Evolutionary conservation across 2,888 invertebrate genomes (phyloP), one percentile per base, ranked within the genome.

Genomic region (Caenorhabditis doughertyi): DNA sequence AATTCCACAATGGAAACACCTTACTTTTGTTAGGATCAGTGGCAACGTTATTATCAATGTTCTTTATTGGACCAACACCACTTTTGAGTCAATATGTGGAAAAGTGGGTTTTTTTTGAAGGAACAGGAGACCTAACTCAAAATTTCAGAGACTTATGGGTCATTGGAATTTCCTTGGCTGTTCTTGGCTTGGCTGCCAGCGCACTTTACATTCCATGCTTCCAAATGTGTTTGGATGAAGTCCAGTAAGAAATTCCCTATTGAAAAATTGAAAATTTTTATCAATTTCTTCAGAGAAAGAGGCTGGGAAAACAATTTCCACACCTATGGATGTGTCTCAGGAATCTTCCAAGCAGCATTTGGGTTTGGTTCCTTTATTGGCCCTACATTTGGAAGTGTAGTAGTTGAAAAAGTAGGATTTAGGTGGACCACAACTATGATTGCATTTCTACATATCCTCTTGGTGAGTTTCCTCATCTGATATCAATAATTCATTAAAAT

Each of bases 261-360:
- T 32, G 68, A 56, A 51, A 56, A 27, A 4, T 4, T 55, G 21
- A 35, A 21, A 25, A 18, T 32, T 68, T 21, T 51, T 44, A 9
- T 42, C 35, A 64, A 53, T 55, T 89, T n/a, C n/a, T 91, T 81
- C 89, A 92, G 92, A 86, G 87, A 90, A 51, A 70, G 92, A 39
- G 93, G 93, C 3, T 95, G 96, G 86, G 95, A 95, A 0, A 96
- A 97, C 92, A 95, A 95, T 82, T 94, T 96, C 85, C 95, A 96
- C 90, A 97, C 97, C 0, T 96, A 96, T 91, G 96, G 96, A 0
- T 93, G 96, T 44, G 95, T 96, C 9, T 96, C 96, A 0, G 97
- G 96, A 0, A 93, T 97, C 89, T 97, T 96, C 95, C 96, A 96
- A 1, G 96, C 96, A 0, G 95, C 95, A 0, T 96, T 96, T 90